These are phyloP conservation scores for Crocodylus rhombifer DNA, from an alignment of 2,797 vertebrate species.

Conservation along the genomic window DNA sequence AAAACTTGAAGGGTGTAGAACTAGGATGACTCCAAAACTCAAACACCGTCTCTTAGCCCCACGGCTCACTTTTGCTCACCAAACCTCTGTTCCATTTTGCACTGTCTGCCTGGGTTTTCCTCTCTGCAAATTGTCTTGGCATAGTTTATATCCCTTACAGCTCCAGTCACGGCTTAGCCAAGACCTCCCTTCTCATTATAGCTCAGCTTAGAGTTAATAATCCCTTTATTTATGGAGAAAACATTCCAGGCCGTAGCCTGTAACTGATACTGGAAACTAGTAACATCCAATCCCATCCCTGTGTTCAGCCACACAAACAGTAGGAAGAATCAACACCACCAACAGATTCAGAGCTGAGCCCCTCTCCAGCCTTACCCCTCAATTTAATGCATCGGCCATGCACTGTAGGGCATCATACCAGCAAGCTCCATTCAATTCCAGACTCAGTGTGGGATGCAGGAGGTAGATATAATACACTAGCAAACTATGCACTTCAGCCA, in stretches of 20 bases:
- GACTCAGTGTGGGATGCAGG: not conserved
- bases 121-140: not conserved
- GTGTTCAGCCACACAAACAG: not conserved
- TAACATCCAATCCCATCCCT: not conserved
- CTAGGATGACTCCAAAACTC: not conserved
- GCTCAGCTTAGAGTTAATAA: not conserved
- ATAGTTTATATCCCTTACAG: not conserved
- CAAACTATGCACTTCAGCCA: not conserved
- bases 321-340: not conserved
- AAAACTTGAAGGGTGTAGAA: not conserved
- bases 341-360: not conserved
- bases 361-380: not conserved
- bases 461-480: not conserved
- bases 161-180: not conserved
- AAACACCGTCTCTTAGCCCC: not conserved
- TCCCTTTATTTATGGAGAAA: not conserved
- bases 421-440: not conserved
- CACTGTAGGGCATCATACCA: not conserved
- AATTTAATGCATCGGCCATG: not conserved
- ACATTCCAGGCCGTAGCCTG: not conserved
- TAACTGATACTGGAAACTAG: not conserved
- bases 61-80: not conserved
- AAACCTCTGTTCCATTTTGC: not conserved
- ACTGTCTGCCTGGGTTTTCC: not conserved
- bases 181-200: not conserved